Base-by-base conservation (phyloP, 2,797 vertebrate genomes). In the Xenopus petersii region DNA sequence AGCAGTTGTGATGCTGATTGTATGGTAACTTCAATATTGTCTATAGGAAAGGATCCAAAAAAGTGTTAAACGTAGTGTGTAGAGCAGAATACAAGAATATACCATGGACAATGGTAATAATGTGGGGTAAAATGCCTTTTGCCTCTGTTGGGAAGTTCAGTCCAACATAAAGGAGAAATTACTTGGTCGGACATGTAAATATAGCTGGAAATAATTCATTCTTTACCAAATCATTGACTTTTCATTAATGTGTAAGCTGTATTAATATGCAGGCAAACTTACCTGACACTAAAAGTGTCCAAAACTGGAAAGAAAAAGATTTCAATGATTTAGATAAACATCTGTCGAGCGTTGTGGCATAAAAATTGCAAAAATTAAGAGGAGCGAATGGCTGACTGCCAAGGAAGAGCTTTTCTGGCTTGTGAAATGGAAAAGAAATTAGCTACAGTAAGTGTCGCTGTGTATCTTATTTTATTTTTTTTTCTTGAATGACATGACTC, bases 321-420 rank as follows among this genome's bases (percentile, higher is more conserved):
- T 88, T 88, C 79, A 87, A 86, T 87, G 82, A 90, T 87, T 89
- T 88, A 87, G 83, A 80, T 84, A 89, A 90, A 89, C 81, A 89
- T 88, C 88, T 89, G 82, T 80, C 79, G 82, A 80, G 65, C 79
- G 74, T 0, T 75, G 42, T 82, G 64, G 62, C 79, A 84, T 82
- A 81, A 87, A 83, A 82, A 81, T 81, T 82, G 77, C 58, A 81
- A 75, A 73, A 85, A 83, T 82, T 62, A 75, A 64, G 74, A 82
- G 69, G 13, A 46, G 48, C 75, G 17, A 33, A 54, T 81, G 83
- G 78, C 79, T 84, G 73, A 75, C 70, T 86, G 79, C 81, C 86
- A 86, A 47, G 80, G 71, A 72, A 4, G 65, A 61, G 4, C 71
- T 69, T n/a, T 51, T 64, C 61, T 70, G 30, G 17, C 8, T 15